Conservation (phyloP, 2,888 invertebrate species). For the Drosophila differens region DNA sequence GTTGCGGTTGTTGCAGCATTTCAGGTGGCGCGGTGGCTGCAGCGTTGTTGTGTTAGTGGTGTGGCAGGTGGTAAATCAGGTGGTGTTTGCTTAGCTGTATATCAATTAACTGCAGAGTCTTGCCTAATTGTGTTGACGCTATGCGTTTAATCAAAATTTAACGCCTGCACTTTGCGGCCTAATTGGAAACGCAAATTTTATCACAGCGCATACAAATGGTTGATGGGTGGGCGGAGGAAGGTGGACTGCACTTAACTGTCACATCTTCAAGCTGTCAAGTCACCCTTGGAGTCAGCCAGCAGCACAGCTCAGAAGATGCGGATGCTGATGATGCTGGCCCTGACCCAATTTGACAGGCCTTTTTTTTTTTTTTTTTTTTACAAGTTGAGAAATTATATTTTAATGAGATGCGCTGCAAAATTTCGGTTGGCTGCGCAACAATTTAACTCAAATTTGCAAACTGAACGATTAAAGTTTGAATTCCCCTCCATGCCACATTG, state of each 20-base stretch:
- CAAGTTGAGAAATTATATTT: conserved; percentile 68
- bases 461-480: conserved; percentile 17
- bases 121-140: conserved; percentile 75
- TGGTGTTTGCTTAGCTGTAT: conserved; percentile 58
- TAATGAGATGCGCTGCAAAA: conserved; percentile 70
- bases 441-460: conserved; percentile 21
- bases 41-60: conserved; percentile 16
- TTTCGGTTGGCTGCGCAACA: conserved; percentile 38
- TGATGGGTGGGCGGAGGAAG: background rate
- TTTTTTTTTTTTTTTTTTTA: conserved; percentile 20
- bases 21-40: conserved; percentile 32
- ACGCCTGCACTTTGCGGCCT: conserved; percentile 56
- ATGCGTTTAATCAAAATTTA: conserved; percentile 70
- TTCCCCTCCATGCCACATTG: conserved; percentile 1
- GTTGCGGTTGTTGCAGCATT: conserved; percentile 52
- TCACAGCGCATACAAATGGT: conserved; percentile 40
- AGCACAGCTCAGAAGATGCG: conserved; percentile 1
- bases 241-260: conserved; percentile 2
- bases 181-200: conserved; percentile 68
- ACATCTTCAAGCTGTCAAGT: conserved; percentile 47
- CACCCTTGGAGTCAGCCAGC: conserved; percentile 3
- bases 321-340: conserved; percentile 43
- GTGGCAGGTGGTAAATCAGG: conserved; percentile 34
- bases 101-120: conserved; percentile 67
- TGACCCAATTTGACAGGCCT: conserved; percentile 62